Evolutionary conservation across 2,888 invertebrate genomes (phyloP).

Genomic region (Caenorhabditis angaria): DNA sequence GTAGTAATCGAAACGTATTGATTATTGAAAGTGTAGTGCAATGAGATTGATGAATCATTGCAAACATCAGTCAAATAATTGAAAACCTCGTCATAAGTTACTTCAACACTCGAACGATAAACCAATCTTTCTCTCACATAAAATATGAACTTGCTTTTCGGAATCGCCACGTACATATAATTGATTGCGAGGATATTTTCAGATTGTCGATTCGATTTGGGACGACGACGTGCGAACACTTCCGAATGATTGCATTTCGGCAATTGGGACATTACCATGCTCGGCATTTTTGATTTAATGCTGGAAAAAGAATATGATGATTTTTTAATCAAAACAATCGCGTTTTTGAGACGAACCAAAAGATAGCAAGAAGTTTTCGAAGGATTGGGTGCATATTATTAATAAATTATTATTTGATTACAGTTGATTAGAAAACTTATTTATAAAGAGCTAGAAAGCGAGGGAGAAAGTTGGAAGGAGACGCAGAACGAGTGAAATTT

Average conservation of each 20-base stretch:
- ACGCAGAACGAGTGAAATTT: too few species aligned
- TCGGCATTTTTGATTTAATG: conserved; percentile 31
- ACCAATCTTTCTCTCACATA: conserved; percentile 36
- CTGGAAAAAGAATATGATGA: background rate
- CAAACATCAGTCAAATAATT: conserved; percentile 14
- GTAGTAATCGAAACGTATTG: conserved; percentile 31
- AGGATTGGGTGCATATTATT: too few species aligned
- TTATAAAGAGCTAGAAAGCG: too few species aligned
- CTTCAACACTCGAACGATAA: conserved; percentile 35
- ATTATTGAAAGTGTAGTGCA: conserved; percentile 35
- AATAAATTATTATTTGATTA: too few species aligned
- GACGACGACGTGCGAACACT: conserved; percentile 9
- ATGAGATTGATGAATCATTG: conserved; percentile 19
- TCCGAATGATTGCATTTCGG: conserved; percentile 14
- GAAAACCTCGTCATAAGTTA: conserved; percentile 30
- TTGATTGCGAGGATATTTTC: conserved; percentile 30
- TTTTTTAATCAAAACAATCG: too few species aligned
- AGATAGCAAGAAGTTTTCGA: too few species aligned
- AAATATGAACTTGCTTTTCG: conserved; percentile 9
- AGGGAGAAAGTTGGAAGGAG: too few species aligned
- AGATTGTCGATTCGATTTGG: conserved; percentile 11
- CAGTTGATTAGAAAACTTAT: too few species aligned
- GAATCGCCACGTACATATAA: conserved; percentile 30
- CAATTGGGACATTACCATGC: conserved; percentile 40
- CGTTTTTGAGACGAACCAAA: too few species aligned